These are phyloP conservation scores for Siniperca undulata DNA, from an alignment of 2,797 vertebrate genomes.

Conservation along the genomic window DNA sequence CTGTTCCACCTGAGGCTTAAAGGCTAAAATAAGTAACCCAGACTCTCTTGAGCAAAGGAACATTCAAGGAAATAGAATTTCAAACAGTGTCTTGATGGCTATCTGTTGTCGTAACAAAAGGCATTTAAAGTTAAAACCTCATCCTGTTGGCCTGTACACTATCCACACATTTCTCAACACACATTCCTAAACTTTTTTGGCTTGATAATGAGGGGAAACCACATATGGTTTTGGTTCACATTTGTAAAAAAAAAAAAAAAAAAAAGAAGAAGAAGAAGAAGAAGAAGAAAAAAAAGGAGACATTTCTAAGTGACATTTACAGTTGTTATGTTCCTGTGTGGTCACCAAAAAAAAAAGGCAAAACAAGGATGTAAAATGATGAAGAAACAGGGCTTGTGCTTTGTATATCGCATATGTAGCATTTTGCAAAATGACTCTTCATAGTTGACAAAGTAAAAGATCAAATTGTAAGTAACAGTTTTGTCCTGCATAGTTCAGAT, in stretches of 20 bases:
- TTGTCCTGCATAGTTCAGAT: background rate
- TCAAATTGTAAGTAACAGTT: background rate
- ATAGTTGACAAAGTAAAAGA: conserved; percentile 5
- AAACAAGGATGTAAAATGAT: conserved; percentile 32
- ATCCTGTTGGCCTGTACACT: conserved; percentile 18
- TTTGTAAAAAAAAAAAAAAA: background rate
- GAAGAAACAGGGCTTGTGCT: conserved; percentile 7
- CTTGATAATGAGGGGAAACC: conserved; percentile 45
- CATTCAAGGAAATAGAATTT: conserved; percentile 14
- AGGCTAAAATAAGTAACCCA: conserved; percentile 27
- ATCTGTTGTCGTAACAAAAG: conserved; percentile 33
- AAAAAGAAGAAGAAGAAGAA: too few relatives aligned
- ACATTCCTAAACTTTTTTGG: conserved; percentile 65
- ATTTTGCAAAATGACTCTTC: conserved; percentile 21
- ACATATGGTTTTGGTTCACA: conserved; percentile 29
- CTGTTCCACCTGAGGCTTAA: conserved; percentile 34
- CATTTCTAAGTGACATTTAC: conserved; percentile 22
- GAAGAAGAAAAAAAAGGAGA: background rate
- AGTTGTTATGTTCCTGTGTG: conserved; percentile 1
- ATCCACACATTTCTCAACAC: conserved; percentile 54
- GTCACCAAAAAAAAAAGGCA: conserved; percentile 12
- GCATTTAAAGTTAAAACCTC: conserved; percentile 28
- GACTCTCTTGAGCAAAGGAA: conserved; percentile 30
- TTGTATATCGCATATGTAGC: conserved; percentile 21
- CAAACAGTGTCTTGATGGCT: conserved; percentile 1